phyloP scores from a whole-genome alignment of 2,797 vertebrate species.

The Epinephelus awoara region DNA sequence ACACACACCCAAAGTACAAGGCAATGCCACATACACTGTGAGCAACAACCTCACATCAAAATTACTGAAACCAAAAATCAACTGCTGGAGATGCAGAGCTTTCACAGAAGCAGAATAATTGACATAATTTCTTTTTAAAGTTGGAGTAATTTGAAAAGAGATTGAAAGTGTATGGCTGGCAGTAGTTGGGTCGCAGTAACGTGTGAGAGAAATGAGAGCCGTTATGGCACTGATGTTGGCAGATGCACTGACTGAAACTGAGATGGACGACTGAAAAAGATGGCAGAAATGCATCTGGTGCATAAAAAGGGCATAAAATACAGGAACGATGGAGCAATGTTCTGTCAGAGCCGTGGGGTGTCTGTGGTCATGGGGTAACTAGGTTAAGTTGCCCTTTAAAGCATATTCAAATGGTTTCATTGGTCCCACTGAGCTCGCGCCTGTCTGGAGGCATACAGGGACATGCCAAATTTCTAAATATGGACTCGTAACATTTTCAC shows the following conservation, averaged over 20 bases:
- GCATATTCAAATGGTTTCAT: constrained; percentile 4
- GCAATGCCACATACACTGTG: background rate
- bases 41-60: background rate
- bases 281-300: background rate
- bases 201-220: background rate
- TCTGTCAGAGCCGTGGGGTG: background rate
- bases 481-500: constrained; percentile 51
- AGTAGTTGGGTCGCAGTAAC: background rate
- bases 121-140: background rate
- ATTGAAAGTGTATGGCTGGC: background rate
- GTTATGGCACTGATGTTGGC: background rate
- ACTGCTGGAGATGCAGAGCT: background rate
- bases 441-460: constrained; percentile 19
- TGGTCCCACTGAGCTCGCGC: constrained; percentile 9
- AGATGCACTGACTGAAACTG: background rate
- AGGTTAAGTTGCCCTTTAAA: constrained; percentile 17
- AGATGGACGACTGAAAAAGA: background rate
- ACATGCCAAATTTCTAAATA: constrained; percentile 43
- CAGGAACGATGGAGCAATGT: background rate
- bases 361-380: background rate
- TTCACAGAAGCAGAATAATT: background rate
- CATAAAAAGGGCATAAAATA: background rate
- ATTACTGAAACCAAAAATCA: background rate
- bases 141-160: background rate
- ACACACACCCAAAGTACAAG: background rate